Percentiles rank a stretch among this genome's conserved stretches.
phyloP scores from a whole-genome alignment of 2,888 invertebrate species.

The Oxyscelio sp. region DNA sequence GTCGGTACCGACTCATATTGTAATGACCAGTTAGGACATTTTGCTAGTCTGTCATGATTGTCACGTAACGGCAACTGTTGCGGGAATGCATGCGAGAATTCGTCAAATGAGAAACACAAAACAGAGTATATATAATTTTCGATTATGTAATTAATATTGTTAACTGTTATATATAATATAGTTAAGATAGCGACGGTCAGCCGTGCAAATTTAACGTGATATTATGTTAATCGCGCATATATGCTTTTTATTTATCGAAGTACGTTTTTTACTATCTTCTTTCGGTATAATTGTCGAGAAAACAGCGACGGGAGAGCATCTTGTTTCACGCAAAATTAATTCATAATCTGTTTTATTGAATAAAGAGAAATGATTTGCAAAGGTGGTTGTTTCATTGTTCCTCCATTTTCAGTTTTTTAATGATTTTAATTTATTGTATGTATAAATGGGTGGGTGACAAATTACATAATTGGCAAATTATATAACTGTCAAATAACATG shows the following conservation, averaged over 20 bases:
- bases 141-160: constrained; percentile 56
- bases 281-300: constrained; percentile 1
- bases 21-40: constrained; percentile 68
- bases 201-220: constrained; percentile 29
- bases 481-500: too few relatives aligned
- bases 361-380: constrained; percentile 36
- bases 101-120: constrained; percentile 18
- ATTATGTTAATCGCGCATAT: constrained; percentile 19
- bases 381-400: too few relatives aligned
- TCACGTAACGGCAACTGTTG: constrained; percentile 32
- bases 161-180: constrained; percentile 52
- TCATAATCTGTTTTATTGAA: constrained; percentile 25
- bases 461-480: too few relatives aligned
- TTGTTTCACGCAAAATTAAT: constrained; percentile 29
- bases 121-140: constrained; percentile 34
- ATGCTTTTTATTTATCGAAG: constrained; percentile 42
- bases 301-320: neutral
- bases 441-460: too few relatives aligned
- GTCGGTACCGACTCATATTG: constrained; percentile 36
- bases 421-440: too few relatives aligned
- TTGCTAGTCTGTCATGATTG: constrained; percentile 74
- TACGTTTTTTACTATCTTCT: constrained; percentile 35
- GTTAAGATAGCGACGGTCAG: constrained; percentile 22
- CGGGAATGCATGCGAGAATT: constrained; percentile 6
- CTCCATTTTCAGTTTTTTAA: too few relatives aligned